A percentile compares a stretch with the other conserved stretches of the same genome.
phyloP scores from a whole-genome alignment of 1,140 invertebrate species.

The Mycetomoellerius zeteki region DNA sequence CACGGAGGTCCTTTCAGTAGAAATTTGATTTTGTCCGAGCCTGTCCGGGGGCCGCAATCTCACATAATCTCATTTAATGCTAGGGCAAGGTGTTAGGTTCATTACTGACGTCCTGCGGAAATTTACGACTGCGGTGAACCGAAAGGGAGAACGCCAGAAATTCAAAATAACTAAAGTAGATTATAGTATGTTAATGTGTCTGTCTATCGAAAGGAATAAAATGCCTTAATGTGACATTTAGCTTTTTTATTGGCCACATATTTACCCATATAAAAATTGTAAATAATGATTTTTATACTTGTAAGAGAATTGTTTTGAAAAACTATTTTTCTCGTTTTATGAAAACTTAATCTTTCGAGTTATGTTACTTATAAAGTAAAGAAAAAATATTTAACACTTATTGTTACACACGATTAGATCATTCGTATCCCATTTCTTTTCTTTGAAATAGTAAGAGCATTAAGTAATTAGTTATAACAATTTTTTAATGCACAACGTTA shows the following conservation, averaged over 20 bases:
- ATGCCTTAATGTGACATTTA: not conserved
- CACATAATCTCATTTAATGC: slow-evolving; percentile 58
- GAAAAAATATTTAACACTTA: too few species aligned
- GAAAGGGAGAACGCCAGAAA: slow-evolving; percentile 31
- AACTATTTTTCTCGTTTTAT: too few species aligned
- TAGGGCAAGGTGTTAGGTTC: slow-evolving; percentile 45
- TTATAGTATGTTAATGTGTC: not conserved
- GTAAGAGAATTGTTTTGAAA: too few species aligned
- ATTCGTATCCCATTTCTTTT: too few species aligned
- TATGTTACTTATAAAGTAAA: too few species aligned
- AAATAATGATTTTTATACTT: too few species aligned
- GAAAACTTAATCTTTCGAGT: too few species aligned
- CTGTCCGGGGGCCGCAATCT: slow-evolving; percentile 42
- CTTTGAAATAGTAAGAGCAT: too few species aligned
- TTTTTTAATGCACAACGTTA: too few species aligned
- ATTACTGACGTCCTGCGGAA: slow-evolving; percentile 44
- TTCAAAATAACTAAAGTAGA: slow-evolving; percentile 38
- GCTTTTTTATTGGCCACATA: not conserved
- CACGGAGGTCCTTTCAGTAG: slow-evolving; percentile 41
- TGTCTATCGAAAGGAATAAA: not conserved
- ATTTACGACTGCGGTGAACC: slow-evolving; percentile 36
- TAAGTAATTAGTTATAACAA: too few species aligned
- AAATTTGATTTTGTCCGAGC: slow-evolving; percentile 58
- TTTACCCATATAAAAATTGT: not conserved
- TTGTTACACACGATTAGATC: too few species aligned